Evolutionary conservation across 1,140 invertebrate species (phyloP).

Genomic region (Hyles vespertilio): DNA sequence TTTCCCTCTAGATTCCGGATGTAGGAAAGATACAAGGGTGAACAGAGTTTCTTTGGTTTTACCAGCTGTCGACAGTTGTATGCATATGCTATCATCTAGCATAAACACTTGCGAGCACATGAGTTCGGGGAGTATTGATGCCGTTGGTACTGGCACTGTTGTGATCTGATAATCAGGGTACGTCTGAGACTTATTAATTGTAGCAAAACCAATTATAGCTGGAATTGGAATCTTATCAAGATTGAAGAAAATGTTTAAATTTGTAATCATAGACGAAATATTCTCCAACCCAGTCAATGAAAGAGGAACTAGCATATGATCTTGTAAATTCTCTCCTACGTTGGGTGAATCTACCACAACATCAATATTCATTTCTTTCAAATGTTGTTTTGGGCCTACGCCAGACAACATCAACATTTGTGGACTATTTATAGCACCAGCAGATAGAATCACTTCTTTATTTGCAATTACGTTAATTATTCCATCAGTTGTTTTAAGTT

Average conservation of each 20-base stretch:
- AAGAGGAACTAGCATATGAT: conserved; percentile 61
- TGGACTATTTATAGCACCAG: conserved; percentile 72
- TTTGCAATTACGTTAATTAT: conserved; percentile 27
- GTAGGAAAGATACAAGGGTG: conserved; percentile 85
- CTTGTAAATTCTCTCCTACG: conserved; percentile 83
- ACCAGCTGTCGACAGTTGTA: conserved; percentile 70
- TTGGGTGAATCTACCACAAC: conserved; percentile 76
- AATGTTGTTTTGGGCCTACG: conserved; percentile 49
- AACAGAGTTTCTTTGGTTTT: conserved; percentile 84
- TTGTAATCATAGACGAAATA: conserved; percentile 17
- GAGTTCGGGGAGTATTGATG: conserved; percentile 79
- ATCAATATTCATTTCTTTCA: conserved; percentile 56
- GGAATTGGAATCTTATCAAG: conserved; percentile 19
- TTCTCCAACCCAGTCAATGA: conserved; percentile 19
- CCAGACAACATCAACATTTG: conserved; percentile 61
- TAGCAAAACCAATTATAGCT: conserved; percentile 20
- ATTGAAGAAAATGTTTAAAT: conserved; percentile 15
- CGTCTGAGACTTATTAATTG: conserved; percentile 16
- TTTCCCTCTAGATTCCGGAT: conserved; percentile 84
- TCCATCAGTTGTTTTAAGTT: conserved; percentile 58
- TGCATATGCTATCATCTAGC: conserved; percentile 75
- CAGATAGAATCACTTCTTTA: conserved; percentile 74
- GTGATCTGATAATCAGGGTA: conserved; percentile 30
- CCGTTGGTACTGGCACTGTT: conserved; percentile 12
- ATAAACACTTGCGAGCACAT: conserved; percentile 80